Percentiles rank a stretch among this genome's conserved stretches.
These are phyloP conservation scores for Prenolepis imparis DNA, from an alignment of 2,888 invertebrate genomes.

Conservation along the genomic window DNA sequence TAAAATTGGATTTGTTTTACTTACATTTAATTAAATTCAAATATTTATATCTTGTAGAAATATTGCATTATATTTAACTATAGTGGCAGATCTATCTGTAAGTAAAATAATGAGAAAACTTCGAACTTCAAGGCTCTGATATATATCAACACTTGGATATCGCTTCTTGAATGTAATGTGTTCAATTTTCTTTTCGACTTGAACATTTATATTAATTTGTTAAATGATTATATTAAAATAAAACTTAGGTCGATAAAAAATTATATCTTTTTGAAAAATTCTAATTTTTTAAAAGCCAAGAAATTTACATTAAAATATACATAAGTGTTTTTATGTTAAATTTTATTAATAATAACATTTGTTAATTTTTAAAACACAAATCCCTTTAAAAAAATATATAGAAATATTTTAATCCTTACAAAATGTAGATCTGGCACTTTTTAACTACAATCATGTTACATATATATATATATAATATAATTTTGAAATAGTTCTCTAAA, in stretches of 20 bases:
- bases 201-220: conserved; percentile 14
- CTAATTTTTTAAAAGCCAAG: too few species aligned
- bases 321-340: not conserved
- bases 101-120: not conserved
- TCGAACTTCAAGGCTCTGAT: not conserved
- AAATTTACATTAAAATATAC: not conserved
- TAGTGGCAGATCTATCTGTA: conserved; percentile 4
- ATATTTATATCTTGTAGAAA: conserved; percentile 21
- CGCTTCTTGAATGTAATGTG: not conserved
- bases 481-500: conserved; percentile 12
- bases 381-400: not conserved
- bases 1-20: conserved; percentile 26
- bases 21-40: conserved; percentile 21
- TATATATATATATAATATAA: not conserved
- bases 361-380: not conserved
- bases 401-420: not conserved
- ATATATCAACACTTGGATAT: not conserved
- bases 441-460: conserved; percentile 5
- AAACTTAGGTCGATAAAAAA: too few species aligned
- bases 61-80: conserved; percentile 13
- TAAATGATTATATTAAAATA: not conserved
- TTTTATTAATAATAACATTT: not conserved
- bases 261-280: too few species aligned
- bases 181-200: not conserved
- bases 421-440: conserved; percentile 3